Base-by-base conservation (phyloP, 2,113 vertebrate species). In the Aleadryas rufinucha region DNA sequence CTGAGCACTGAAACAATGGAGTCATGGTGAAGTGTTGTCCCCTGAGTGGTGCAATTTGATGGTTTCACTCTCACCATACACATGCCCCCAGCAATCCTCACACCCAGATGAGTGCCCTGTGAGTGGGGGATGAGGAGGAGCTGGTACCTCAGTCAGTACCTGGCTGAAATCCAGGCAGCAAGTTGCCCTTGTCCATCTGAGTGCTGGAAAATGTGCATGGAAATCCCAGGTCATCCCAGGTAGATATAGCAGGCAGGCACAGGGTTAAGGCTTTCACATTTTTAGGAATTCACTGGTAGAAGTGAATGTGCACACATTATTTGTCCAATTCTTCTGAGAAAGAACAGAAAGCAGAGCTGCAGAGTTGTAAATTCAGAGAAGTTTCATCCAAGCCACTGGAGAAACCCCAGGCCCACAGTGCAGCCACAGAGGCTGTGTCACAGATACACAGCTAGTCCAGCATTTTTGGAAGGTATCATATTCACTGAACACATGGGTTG, bases 231-330 rank as follows among this genome's bases (percentile, higher is more conserved):
- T 20, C 37, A 57, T 4, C 41, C 47, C 61, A 35, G 53, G 47
- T 4, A 21, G 17, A 39, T 13, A n/a, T 5, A 41, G 53, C 75
- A 74, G 53, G 24, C 28, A 89, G 30, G 5, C 6, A 31, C 0
- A 0, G 61, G 18, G 21, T 54, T 52, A 31, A 47, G 30, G 37
- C 22, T 65, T 35, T 47, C 1, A 0, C 16, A 1, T 10, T 66
- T 42, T 57, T 7, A 41, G 68, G 63, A 66, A 27, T 54, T 50
- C 74, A 64, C 28, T 28, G 44, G 11, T 2, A 23, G 37, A 47
- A 31, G 31, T 27, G 20, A 28, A 27, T 9, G 20, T 42, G 16
- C 63, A n/a, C 18, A 7, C 47, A 16, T 37, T n/a, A 47, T 39
- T 71, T 68, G 47, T 41, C 54, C 44, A 64, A 1, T 6, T 9